Base-by-base conservation (phyloP, 2,888 invertebrate genomes). In the Mamestra brassicae region DNA sequence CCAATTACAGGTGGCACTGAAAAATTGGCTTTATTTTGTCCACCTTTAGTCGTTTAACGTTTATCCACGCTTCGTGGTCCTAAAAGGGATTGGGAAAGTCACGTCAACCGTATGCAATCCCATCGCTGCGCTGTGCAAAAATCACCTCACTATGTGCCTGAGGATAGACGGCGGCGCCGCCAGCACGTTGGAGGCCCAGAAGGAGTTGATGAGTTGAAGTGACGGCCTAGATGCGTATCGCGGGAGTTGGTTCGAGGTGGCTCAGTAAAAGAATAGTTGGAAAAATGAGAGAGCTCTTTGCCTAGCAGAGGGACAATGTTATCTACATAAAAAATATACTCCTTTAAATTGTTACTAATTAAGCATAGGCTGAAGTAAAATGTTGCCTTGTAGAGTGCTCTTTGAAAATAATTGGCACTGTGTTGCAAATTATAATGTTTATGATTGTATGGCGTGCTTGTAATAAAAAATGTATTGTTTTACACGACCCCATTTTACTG, bases 361-460 rank as follows among this genome's bases (percentile, higher is more conserved):
- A 4, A 50, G 15, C 4, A n/a, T 15, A 4, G 0, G 42, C 11
- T 65, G 0, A 67, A 67, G 45, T 52, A 75, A 74, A 50, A 58
- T 65, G 34, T 57, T 34, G 63, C 45, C 5, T 26, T 38, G 6
- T 17, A 47, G 7, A 76, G 38, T 42, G 42, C 34, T 64, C 3
- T 60, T 47, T 15, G 34, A 66, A 65, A 76, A 50, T 67, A 70
- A 80, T 71, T 74, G 66, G 45, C 64, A 38, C 65, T 57, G 8
- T 68, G 36, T 58, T 55, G 55, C 64, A 57, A 55, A 71, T 71
- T 75, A 70, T 58, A 67, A 74, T 74, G 77, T 83, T 83, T 78
- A 83, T 74, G 77, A 76, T 55, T 38, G 60, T 60, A 70, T 85
- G 61, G 80, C 83, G 71, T 85, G 83, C 42, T 65, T 57, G 8